A percentile compares a stretch with the other conserved stretches of the same genome.
phyloP scores from a whole-genome alignment of 2,113 vertebrate genomes.

The Capra hircus region DNA sequence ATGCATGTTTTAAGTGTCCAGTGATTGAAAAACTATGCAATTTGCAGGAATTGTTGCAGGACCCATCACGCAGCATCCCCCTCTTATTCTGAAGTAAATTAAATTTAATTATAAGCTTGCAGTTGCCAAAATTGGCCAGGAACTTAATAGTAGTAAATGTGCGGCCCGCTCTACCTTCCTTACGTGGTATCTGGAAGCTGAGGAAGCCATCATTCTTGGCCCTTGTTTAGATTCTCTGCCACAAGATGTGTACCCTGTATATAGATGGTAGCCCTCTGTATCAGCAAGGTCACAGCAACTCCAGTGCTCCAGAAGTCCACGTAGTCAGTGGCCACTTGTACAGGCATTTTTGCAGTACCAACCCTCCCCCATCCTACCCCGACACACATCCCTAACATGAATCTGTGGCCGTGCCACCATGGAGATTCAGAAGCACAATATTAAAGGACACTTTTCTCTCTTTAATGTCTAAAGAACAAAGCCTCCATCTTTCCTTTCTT shows the following conservation, averaged over 20 bases:
- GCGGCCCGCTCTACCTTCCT: background rate
- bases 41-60: background rate
- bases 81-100: background rate
- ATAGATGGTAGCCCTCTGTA: fast-evolving
- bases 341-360: background rate
- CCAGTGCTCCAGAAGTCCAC: background rate
- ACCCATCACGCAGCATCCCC: background rate
- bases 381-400: background rate
- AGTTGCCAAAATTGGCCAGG: background rate
- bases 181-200: background rate
- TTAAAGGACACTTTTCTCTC: background rate
- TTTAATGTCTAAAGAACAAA: background rate
- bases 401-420: background rate
- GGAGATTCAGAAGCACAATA: background rate
- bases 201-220: background rate
- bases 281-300: background rate
- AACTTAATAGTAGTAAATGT: background rate
- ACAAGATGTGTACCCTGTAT: background rate
- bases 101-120: background rate
- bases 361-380: fast-evolving
- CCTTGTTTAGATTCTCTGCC: background rate
- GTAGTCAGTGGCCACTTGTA: background rate
- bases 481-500: background rate
- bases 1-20: background rate
- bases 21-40: background rate